Base-by-base conservation (phyloP, 2,888 invertebrate genomes). In the Dinocampus coccinellae region DNA sequence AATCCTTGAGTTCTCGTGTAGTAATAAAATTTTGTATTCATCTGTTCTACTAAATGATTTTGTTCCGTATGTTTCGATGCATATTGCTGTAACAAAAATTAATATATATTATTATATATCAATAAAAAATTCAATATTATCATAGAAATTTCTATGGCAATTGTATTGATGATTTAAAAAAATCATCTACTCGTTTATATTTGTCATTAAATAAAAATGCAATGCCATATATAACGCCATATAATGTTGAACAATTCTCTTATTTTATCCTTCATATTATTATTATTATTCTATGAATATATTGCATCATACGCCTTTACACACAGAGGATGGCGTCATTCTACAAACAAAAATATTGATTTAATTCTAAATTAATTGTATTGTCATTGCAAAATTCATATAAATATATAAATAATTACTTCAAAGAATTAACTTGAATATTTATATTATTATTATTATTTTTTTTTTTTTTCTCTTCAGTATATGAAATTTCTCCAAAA, bases 1-100 rank as follows among this genome's bases (percentile, higher is more conserved):
- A 98, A 91, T 77, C 98, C 98, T 87, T 96, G 93, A 87, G 97
- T 97, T 88, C 98, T 92, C 75, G 97, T 95, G 89, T 92, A 97
- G 89, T 94, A 97, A 86, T 92, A 95, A 85, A 95, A 96, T 89
- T 97, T 96, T 61, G 90, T 90, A 88, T 95, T 96, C 88, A 97
- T 91, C 83, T 92, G 93, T 83, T 94, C 94, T 81, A 95, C 88
- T 79, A 95, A 89, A 42, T 92, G 89, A 81, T 47, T 47, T 20
- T 94, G 92, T 85, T 92, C 92, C 70, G 90, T 89, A 88, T 93
- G 92, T 88, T 93, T 93, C 78, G 92, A 90, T 75, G 94, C 92
- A 86, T 92, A 93, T 83, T 91, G 91, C 95, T 96, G 90, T 20
- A 82, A 82, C 73, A 76, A 62, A 71, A 74, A 55, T 29, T 29